phyloP scores from a whole-genome alignment of 2,888 invertebrate species.

The Pristionchus exspectatus region DNA sequence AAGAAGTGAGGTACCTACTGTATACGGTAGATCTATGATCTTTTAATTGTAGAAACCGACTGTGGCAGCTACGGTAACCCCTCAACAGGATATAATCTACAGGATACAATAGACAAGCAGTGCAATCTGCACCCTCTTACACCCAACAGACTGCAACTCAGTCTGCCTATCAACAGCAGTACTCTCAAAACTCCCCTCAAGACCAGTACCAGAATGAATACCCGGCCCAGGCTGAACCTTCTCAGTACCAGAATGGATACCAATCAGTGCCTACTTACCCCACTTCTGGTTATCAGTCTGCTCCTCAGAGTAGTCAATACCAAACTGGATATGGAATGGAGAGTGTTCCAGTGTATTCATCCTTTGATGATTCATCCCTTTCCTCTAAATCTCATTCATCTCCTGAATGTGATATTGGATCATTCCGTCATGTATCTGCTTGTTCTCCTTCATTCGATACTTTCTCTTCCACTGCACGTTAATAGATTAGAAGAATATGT shows the following conservation, averaged over 20 bases:
- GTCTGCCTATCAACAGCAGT: conserved; percentile 16
- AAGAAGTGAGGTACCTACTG: conserved; percentile 21
- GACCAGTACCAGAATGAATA: no score
- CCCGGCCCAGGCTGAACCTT: no score
- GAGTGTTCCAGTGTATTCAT: not conserved
- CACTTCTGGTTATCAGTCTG: not conserved
- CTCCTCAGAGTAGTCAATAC: not conserved
- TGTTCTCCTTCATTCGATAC: not conserved
- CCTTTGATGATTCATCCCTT: conserved; percentile 1
- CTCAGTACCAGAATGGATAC: no score
- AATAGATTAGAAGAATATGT: no score
- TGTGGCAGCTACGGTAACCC: not conserved
- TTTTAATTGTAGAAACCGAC: not conserved
- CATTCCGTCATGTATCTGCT: not conserved
- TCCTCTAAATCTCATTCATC: not conserved
- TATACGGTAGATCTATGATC: not conserved
- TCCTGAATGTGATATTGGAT: not conserved
- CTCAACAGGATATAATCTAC: not conserved
- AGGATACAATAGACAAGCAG: no score
- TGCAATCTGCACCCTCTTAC: no score
- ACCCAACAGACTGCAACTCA: not conserved
- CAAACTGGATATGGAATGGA: not conserved
- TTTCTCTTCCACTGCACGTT: conserved; percentile 34
- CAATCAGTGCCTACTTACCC: not conserved
- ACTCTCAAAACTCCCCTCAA: not conserved